These are phyloP conservation scores for Mus minutoides DNA, from an alignment of 2,797 vertebrate species.

Conservation along the genomic window DNA sequence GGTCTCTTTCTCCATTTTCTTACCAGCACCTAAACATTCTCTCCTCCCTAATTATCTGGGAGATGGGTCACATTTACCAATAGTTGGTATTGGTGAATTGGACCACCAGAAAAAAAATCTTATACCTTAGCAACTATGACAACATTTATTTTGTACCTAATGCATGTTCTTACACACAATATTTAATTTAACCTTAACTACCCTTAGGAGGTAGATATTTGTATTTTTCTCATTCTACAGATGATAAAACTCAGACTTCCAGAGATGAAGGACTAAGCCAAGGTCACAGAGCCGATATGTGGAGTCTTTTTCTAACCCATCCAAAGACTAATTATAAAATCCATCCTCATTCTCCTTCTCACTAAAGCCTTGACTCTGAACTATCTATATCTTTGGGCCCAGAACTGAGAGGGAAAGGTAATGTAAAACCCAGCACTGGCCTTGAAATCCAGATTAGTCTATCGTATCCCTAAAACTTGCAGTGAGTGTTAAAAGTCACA, in stretches of 20 bases:
- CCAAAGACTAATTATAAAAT: not conserved
- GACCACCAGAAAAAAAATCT: not conserved
- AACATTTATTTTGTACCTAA: not conserved
- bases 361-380: not conserved
- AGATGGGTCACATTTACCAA: not conserved
- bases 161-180: not conserved
- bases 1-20: not conserved
- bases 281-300: not conserved
- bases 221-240: not conserved
- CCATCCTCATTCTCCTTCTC: not conserved
- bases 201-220: not conserved
- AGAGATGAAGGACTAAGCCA: not conserved
- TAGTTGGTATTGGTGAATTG: not conserved
- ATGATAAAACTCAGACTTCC: not conserved
- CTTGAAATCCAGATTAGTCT: not conserved
- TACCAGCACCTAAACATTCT: not conserved
- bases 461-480: not conserved
- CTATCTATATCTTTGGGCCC: not conserved
- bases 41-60: not conserved
- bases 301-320: not conserved
- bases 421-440: not conserved
- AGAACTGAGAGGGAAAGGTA: not conserved
- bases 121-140: not conserved
- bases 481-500: not conserved
- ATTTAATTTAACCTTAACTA: slow-evolving; percentile 26